phyloP scores from a whole-genome alignment of 1,140 invertebrate species.

The Penaeus japonicus region DNA sequence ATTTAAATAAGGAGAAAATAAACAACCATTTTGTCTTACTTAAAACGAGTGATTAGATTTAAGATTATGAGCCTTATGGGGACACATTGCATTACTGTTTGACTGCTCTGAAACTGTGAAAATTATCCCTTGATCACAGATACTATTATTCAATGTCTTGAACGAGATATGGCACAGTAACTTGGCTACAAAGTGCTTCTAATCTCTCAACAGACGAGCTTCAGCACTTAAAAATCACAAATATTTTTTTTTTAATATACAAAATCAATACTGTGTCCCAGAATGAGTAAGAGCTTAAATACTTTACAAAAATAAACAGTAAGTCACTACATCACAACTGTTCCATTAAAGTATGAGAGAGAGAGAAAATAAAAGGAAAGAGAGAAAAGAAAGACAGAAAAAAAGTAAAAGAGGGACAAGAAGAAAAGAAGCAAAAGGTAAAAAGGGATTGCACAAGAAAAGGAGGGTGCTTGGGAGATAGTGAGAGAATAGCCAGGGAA shows the following conservation, averaged over 20 bases:
- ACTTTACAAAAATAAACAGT: too few species aligned
- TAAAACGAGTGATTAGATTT: slow-evolving; percentile 9
- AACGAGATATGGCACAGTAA: too few species aligned
- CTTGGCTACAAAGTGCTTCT: too few species aligned
- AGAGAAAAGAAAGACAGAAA: not conserved
- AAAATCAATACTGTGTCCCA: not conserved
- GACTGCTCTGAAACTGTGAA: not conserved
- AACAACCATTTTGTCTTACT: slow-evolving; percentile 63
- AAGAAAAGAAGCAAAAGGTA: not conserved
- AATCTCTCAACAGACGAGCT: too few species aligned
- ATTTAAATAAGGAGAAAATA: slow-evolving; percentile 64
- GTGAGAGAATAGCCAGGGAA: not conserved
- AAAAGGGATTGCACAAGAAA: not conserved
- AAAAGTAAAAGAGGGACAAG: not conserved
- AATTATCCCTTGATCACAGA: not conserved
- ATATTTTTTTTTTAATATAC: too few species aligned
- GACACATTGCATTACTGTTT: not conserved
- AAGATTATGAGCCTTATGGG: slow-evolving; percentile 3
- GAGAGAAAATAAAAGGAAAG: not conserved
- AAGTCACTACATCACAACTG: not conserved
- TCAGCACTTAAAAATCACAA: too few species aligned
- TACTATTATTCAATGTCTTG: too few species aligned
- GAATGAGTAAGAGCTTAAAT: not conserved
- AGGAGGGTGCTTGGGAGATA: not conserved
- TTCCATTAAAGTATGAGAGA: not conserved